Evolutionary conservation across 1,140 invertebrate species (phyloP).

Genomic region (Coboldia fuscipes): DNA sequence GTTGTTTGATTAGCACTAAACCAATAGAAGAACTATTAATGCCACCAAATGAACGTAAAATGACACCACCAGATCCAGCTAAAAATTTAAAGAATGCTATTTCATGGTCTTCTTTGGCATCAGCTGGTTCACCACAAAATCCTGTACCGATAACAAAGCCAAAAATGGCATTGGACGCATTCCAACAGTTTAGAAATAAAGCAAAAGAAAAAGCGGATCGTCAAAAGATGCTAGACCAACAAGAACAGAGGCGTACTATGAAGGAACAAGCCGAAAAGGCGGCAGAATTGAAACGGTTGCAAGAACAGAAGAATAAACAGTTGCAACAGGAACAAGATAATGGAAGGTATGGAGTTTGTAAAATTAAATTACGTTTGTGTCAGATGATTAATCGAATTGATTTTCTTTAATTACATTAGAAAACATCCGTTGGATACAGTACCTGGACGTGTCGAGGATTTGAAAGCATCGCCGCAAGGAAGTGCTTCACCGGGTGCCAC

Average conservation of each 20-base stretch:
- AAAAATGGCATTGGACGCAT: conserved; percentile 42
- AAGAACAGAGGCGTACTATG: conserved; percentile 50
- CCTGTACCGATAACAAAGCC: conserved; percentile 33
- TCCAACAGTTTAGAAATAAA: conserved; percentile 77
- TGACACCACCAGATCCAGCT: conserved; percentile 5
- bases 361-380: too few species aligned
- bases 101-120: conserved; percentile 79
- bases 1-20: conserved; percentile 30
- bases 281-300: conserved; percentile 31
- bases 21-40: conserved; percentile 36
- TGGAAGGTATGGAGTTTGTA: conserved; percentile 23
- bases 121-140: conserved; percentile 49
- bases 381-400: conserved; percentile 2
- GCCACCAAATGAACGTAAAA: conserved; percentile 26
- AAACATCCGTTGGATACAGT: conserved; percentile 22
- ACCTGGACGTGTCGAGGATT: conserved; percentile 24
- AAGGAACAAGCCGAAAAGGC: conserved; percentile 66
- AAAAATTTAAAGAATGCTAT: conserved; percentile 71
- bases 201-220: conserved; percentile 86
- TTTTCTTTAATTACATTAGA: conserved; percentile 13
- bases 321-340: conserved; percentile 49
- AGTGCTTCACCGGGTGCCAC: conserved; percentile 27
- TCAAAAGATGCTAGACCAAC: conserved; percentile 67
- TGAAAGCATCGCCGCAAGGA: conserved; percentile 25
- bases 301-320: conserved; percentile 31